Evolutionary conservation across 2,888 invertebrate genomes (phyloP), one percentile per base, ranked within the genome.

Genomic region (Mythimna pallens): DNA sequence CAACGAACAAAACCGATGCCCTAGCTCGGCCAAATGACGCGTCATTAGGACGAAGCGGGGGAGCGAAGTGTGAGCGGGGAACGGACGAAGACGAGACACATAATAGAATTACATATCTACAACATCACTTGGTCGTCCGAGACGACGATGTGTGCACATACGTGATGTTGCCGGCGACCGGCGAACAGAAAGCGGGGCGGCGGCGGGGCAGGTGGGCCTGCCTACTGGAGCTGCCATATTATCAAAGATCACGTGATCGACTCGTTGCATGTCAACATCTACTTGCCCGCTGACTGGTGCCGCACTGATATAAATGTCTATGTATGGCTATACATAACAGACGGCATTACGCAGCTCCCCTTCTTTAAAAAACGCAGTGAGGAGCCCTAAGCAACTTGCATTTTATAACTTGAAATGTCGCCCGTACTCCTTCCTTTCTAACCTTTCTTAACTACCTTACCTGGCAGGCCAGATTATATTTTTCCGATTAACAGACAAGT

Each of bases 81-180:
- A 88, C 91, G 94, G 94, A 93, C 93, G 91, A 92, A 93, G 93
- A 90, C 93, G 94, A 95, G 94, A 94, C 93, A 94, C 93, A 95
- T 94, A 95, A 95, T 94, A 93, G 93, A 94, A 94, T 94, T 94
- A 95, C 93, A 94, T 94, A 95, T 93, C 92, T 93, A 94, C 92
- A 90, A 92, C 93, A 94, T 93, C 91, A 93, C 92, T 93, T 93
- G 92, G 91, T 92, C 91, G 92, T 91, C 85, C 86, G 93, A 93
- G 93, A 93, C 89, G 89, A 92, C 91, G 90, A 91, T 86, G 85
- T 90, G 89, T 90, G 90, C 89, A 91, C 90, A 90, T 78, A 83
- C 73, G 67, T 78, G 73, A 61, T 78, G 86, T 85, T 83, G 86
- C 88, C 90, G 89, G 89, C 87, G 81, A 73, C 86, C 86, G 89